These are phyloP conservation scores for Pediacus dermestoides DNA, from an alignment of 2,888 invertebrate species.

Conservation along the genomic window DNA sequence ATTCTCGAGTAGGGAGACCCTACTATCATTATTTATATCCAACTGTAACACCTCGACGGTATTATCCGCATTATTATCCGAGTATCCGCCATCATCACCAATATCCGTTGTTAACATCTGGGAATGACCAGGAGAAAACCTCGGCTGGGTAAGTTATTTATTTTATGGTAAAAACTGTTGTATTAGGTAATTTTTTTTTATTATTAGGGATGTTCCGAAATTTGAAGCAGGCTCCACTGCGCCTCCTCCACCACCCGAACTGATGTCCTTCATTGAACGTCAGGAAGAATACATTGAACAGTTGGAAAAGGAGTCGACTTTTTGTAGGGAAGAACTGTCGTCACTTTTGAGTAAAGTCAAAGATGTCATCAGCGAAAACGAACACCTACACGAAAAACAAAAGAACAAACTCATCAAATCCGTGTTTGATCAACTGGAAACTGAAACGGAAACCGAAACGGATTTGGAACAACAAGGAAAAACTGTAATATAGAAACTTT, in stretches of 20 bases:
- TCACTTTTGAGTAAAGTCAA: conserved; percentile 77
- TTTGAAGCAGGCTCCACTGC: conserved; percentile 22
- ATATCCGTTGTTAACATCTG: not conserved
- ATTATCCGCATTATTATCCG: conserved; percentile 30
- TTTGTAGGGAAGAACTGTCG: conserved; percentile 77
- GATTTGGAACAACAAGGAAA: conserved; percentile 32
- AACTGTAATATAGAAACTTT: not conserved
- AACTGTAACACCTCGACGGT: conserved; percentile 29
- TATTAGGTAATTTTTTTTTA: too few relatives aligned
- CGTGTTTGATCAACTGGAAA: conserved; percentile 61
- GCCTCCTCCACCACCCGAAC: conserved; percentile 62
- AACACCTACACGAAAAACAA: conserved; percentile 73
- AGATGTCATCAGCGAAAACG: conserved; percentile 82
- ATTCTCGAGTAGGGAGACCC: conserved; percentile 29
- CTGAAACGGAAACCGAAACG: conserved; percentile 49
- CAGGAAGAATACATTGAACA: conserved; percentile 87
- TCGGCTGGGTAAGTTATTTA: not conserved
- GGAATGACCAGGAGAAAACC: not conserved
- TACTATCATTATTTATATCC: conserved; percentile 32
- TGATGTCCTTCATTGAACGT: conserved; percentile 76
- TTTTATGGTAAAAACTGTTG: not conserved
- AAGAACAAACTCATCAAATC: conserved; percentile 64
- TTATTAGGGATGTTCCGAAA: conserved; percentile 29
- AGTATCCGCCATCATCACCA: too few relatives aligned
- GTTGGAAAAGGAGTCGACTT: conserved; percentile 78